Percentiles rank a stretch among this genome's conserved stretches.
These are phyloP conservation scores for Prorops nasuta DNA, from an alignment of 1,140 invertebrate genomes.

Conservation along the genomic window DNA sequence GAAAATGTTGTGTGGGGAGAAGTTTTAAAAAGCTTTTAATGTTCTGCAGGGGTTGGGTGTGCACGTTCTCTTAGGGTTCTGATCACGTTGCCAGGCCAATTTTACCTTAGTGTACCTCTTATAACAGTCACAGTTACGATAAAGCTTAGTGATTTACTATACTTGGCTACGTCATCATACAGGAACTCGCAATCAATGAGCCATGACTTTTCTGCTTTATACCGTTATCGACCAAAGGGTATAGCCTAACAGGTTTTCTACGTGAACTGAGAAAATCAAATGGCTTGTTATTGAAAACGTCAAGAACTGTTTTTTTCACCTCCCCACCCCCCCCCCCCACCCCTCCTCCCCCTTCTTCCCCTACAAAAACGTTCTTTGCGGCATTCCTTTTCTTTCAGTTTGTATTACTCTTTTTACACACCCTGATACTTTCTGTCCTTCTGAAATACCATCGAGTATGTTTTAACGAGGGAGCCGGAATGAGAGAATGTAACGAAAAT, in stretches of 20 bases:
- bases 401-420: too few species aligned
- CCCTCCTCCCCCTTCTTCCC: neutral
- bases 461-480: too few species aligned
- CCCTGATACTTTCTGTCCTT: too few species aligned
- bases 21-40: constrained; percentile 18
- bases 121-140: constrained; percentile 7
- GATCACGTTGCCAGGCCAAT: constrained; percentile 17
- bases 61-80: constrained; percentile 6
- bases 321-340: neutral
- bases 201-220: constrained; percentile 5
- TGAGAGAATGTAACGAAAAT: too few species aligned
- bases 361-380: constrained; percentile 2
- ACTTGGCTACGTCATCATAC: constrained; percentile 17
- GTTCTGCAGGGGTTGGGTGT: neutral
- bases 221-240: constrained; percentile 2
- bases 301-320: constrained; percentile 2
- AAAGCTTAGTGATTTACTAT: constrained; percentile 15
- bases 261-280: constrained; percentile 28
- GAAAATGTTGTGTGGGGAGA: too few species aligned
- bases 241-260: constrained; percentile 21
- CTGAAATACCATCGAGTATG: too few species aligned
- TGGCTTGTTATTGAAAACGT: constrained; percentile 26
- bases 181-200: constrained; percentile 22
- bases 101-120: neutral
- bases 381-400: too few species aligned